Evolutionary conservation across 2,113 vertebrate species (phyloP), one percentile per base, ranked within the genome.

Genomic region (Siphamia tubifer): DNA sequence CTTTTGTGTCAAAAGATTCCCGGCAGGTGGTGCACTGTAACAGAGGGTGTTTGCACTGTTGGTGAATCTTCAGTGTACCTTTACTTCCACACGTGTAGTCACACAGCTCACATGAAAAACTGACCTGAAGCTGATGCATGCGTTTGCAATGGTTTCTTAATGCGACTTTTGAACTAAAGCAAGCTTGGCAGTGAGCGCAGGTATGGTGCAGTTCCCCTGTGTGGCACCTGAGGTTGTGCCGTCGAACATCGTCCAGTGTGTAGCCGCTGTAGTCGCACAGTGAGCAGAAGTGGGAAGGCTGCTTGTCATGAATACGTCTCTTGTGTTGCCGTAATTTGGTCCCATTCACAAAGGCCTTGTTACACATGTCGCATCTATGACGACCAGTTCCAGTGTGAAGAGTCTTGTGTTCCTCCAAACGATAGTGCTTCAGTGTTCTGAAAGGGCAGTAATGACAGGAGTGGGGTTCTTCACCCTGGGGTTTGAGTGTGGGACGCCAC

Each of bases 201-300:
- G 90, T 32, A 0, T 94, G 94, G 31, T 74, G 86, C 0, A 92
- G 87, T 24, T 93, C 93, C 0, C 96, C 96, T 0, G 80, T 89
- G 86, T 98, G 97, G 88, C 97, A 98, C 53, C 96, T 94, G 58
- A 92, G 90, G 25, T 92, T 68, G 2, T 99, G 96, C 6, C 97
- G 95, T 11, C 90, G 93, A 7, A 99, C 92, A 17, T 98, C 96
- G 0, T 96, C 95, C 0, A 87, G 93, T 2, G 95, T 91, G 82
- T 95, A 98, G 81, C 95, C 94, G 7, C 92, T 89, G 42, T 98
- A 98, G 87, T 98, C 97, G 0, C 97, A 99, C 30, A 94, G 87
- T 0, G 85, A 81, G 74, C 97, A 99, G 81, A 95, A 96, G 68
- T 98, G 96, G 0, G 95, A 92, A 8, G 96, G 94, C 0, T 82